Percentiles rank a stretch among this genome's conserved stretches.
Conservation (phyloP, 2,113 vertebrate genomes). For the Pachycephala philippinensis region DNA sequence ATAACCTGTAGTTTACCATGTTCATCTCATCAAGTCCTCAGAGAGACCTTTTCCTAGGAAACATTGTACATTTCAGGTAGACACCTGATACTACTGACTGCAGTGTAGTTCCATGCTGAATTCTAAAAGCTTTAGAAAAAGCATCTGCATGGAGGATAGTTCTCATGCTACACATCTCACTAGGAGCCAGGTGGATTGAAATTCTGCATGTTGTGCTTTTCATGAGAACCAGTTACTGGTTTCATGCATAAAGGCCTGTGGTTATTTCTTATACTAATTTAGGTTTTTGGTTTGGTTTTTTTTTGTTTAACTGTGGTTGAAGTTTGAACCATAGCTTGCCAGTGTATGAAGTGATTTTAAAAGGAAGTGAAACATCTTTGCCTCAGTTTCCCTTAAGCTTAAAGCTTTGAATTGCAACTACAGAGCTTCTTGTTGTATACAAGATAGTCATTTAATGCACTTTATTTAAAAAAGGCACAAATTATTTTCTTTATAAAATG, state of each 20-base stretch:
- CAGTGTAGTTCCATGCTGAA: not conserved
- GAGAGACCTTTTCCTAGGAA: not conserved
- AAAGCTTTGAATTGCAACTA: constrained; percentile 43
- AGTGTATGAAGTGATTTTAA: constrained; percentile 15
- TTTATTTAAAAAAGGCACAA: constrained; percentile 64
- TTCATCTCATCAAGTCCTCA: not conserved
- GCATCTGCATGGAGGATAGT: not conserved
- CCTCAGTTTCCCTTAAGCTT: constrained; percentile 2
- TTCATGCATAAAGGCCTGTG: not conserved
- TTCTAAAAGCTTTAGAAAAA: not conserved
- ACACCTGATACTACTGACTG: not conserved
- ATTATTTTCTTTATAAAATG: constrained; percentile 53
- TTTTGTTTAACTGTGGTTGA: not conserved
- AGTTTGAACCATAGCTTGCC: constrained; percentile 42
- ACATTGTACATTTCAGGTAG: not conserved
- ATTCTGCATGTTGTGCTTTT: not conserved
- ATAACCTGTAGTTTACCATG: not conserved
- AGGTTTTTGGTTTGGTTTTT: not conserved
- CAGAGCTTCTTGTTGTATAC: constrained; percentile 45
- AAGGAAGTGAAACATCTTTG: constrained; percentile 17
- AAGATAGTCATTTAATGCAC: constrained; percentile 34
- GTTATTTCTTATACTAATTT: constrained; percentile 37
- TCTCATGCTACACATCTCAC: not conserved
- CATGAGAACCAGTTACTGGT: not conserved
- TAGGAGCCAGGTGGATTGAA: not conserved